phyloP scores from a whole-genome alignment of 1,140 invertebrate species.

The Amyelois transitella region DNA sequence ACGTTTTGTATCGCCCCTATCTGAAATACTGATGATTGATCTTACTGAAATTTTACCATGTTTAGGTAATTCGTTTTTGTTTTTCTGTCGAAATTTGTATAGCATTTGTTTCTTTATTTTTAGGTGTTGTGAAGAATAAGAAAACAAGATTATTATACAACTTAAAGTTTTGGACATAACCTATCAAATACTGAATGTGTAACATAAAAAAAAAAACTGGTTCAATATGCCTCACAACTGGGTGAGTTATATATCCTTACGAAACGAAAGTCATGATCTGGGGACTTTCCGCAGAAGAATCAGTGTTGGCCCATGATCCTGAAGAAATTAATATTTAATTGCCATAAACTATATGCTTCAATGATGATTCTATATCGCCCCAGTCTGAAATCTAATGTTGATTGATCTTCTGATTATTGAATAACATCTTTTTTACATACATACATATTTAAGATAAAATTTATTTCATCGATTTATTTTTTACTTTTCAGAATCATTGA shows the following conservation, averaged over 20 bases:
- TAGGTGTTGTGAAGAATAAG: background rate
- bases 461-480: background rate
- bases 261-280: too few relatives aligned
- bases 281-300: too few relatives aligned
- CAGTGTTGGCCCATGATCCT: too few relatives aligned
- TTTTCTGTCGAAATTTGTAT: too few relatives aligned
- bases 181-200: too few relatives aligned
- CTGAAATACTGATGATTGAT: slow-evolving; percentile 39
- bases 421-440: background rate
- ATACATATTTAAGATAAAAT: too few relatives aligned
- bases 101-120: background rate
- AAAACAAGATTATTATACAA: background rate
- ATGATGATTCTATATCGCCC: background rate
- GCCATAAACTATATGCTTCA: background rate
- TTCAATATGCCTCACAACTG: too few relatives aligned
- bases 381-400: slow-evolving; percentile 15
- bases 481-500: slow-evolving; percentile 11
- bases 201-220: too few relatives aligned
- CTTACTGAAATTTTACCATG: background rate
- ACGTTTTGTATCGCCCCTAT: slow-evolving; percentile 32
- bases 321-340: background rate
- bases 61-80: background rate
- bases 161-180: too few relatives aligned
- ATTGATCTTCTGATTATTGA: slow-evolving; percentile 20
- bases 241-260: too few relatives aligned